Percentiles rank a stretch among this genome's conserved stretches.
phyloP scores from a whole-genome alignment of 2,113 vertebrate species.

The Chrysemys picta region DNA sequence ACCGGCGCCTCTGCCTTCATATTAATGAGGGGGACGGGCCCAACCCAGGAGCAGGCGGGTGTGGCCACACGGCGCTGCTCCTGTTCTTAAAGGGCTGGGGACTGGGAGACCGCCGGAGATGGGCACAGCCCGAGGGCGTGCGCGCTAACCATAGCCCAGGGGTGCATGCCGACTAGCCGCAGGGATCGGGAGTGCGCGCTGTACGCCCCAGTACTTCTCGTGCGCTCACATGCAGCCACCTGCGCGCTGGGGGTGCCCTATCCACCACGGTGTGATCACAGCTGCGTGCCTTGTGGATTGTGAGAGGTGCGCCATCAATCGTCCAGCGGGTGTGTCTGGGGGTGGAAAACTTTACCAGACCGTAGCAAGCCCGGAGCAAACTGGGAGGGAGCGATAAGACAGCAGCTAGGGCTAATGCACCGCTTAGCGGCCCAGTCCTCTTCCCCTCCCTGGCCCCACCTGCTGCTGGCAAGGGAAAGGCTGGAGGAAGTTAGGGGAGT shows the following conservation, averaged over 20 bases:
- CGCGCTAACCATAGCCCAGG: rapidly evolving
- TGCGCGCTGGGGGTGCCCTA: neutral
- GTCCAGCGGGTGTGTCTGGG: neutral
- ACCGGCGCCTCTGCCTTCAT: slow-evolving; percentile 67
- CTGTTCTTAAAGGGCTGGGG: slow-evolving; percentile 65
- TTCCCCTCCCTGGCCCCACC: neutral
- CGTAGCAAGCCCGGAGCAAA: neutral
- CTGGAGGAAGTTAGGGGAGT: neutral
- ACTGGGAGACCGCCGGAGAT: neutral
- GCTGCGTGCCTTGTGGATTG: no score
- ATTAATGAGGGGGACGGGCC: slow-evolving; percentile 74
- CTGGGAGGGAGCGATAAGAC: neutral
- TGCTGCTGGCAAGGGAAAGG: neutral
- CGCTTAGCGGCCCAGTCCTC: neutral
- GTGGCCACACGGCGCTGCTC: slow-evolving; percentile 42
- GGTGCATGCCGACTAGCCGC: rapidly evolving
- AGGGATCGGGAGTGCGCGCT: neutral
- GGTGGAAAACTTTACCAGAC: neutral
- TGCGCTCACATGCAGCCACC: rapidly evolving
- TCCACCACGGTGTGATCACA: no score
- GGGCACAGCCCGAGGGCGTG: rapidly evolving
- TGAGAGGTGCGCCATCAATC: no score
- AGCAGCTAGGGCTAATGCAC: neutral
- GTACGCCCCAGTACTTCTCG: no score
- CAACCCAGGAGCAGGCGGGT: slow-evolving; percentile 31